Percentiles rank a stretch among this genome's conserved stretches.
These are phyloP conservation scores for Cinclus cinclus DNA, from an alignment of 2,113 vertebrate genomes.

Conservation along the genomic window DNA sequence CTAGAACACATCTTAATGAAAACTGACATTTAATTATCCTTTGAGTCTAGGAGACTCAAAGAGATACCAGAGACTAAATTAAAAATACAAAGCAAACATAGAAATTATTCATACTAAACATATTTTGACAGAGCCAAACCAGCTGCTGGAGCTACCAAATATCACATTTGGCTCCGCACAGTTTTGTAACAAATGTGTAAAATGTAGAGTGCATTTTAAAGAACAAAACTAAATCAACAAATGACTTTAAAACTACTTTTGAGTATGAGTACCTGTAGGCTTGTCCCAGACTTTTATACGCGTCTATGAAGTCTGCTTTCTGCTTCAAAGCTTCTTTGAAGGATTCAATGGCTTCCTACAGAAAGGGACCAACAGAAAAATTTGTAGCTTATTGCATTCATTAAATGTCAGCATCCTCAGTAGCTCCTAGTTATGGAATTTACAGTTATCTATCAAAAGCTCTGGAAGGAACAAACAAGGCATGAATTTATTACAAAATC, in stretches of 20 bases:
- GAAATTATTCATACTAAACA: not conserved
- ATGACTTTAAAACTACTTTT: not conserved
- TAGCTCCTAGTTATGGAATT: not conserved
- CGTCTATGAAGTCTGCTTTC: conserved; percentile 95
- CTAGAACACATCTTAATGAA: not conserved
- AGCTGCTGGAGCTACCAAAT: not conserved
- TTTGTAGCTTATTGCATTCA: not conserved
- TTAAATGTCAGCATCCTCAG: not conserved
- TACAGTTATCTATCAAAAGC: not conserved
- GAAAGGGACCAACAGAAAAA: not conserved
- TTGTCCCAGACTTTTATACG: conserved; percentile 96
- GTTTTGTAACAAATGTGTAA: not conserved
- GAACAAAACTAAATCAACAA: not conserved
- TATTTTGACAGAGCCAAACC: not conserved
- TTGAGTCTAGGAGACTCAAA: not conserved
- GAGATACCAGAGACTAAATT: not conserved
- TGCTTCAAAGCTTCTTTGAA: conserved; percentile 96
- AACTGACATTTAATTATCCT: not conserved
- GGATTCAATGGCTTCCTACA: conserved; percentile 94
- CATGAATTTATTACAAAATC: not conserved
- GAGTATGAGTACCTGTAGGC: conserved; percentile 87
- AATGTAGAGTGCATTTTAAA: not conserved
- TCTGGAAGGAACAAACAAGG: not conserved
- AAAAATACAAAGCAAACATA: not conserved
- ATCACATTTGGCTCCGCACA: not conserved